Conservation (phyloP, 2,888 invertebrate species). For the Gisinianus flammeolus region DNA sequence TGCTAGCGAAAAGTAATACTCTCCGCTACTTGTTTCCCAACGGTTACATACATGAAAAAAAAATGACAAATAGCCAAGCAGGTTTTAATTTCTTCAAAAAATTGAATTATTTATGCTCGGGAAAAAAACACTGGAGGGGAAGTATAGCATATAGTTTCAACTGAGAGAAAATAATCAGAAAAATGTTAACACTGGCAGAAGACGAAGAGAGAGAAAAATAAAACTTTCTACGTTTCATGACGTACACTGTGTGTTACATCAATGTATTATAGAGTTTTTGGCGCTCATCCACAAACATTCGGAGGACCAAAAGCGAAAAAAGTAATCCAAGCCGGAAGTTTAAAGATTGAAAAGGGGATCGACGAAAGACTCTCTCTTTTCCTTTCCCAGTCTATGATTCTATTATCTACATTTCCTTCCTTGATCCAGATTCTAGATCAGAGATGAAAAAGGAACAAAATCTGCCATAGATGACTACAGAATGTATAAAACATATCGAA, state of each 20-base stretch:
- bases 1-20: background rate
- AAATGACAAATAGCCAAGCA: constrained; percentile 23
- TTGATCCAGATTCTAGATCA: constrained; percentile 28
- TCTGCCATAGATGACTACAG: background rate
- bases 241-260: constrained; percentile 9
- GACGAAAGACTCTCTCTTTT: constrained; percentile 23
- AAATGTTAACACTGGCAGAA: constrained; percentile 19
- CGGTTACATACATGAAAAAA: background rate
- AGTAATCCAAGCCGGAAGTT: constrained; percentile 42
- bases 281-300: constrained; percentile 30
- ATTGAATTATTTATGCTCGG: constrained; percentile 9
- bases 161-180: constrained; percentile 16
- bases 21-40: background rate
- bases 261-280: constrained; percentile 20
- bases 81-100: constrained; percentile 27
- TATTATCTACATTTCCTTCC: constrained; percentile 40
- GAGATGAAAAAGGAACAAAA: constrained; percentile 31
- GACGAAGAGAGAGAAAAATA: background rate
- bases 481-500: background rate
- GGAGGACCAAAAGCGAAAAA: constrained; percentile 5
- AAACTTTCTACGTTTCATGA: constrained; percentile 23
- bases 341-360: constrained; percentile 37
- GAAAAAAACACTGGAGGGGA: background rate
- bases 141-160: background rate
- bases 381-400: constrained; percentile 38